Evolutionary conservation across 2,113 vertebrate genomes (phyloP).

Genomic region (Gopherus evgoodei): DNA sequence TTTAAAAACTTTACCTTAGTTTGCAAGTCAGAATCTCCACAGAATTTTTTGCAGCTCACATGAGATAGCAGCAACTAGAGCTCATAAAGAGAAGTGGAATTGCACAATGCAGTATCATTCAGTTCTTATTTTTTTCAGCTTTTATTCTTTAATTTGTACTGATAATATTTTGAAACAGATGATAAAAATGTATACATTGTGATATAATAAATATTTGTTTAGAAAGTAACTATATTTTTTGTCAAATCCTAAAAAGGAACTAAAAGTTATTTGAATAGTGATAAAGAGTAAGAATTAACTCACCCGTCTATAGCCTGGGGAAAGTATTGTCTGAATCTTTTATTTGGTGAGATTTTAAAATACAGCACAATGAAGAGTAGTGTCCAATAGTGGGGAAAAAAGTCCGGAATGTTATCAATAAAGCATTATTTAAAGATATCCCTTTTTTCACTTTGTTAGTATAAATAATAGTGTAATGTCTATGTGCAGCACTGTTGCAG

Average conservation of each 20-base stretch:
- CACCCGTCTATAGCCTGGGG: not conserved
- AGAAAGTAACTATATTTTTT: not conserved
- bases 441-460: not conserved
- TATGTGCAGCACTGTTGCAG: not conserved
- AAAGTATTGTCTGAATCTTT: not conserved
- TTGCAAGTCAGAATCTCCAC: not conserved
- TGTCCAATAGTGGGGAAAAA: slow-evolving; percentile 58
- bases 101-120: slow-evolving; percentile 9
- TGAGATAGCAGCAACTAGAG: not conserved
- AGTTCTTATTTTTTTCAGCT: slow-evolving; percentile 23
- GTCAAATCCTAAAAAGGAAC: not conserved
- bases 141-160: not conserved
- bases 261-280: not conserved
- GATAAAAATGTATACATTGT: not conserved
- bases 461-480: slow-evolving; percentile 44
- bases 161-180: not conserved
- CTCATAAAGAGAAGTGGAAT: not conserved
- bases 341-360: slow-evolving; percentile 9
- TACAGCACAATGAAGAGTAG: not conserved
- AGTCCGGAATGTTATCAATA: slow-evolving; percentile 53
- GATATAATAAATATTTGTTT: not conserved
- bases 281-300: not conserved
- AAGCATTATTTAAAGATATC: slow-evolving; percentile 60
- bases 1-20: not conserved
- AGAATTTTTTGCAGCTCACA: not conserved